phyloP scores from a whole-genome alignment of 92 coral and sea anemone genomes.

The Ricordea florida region DNA sequence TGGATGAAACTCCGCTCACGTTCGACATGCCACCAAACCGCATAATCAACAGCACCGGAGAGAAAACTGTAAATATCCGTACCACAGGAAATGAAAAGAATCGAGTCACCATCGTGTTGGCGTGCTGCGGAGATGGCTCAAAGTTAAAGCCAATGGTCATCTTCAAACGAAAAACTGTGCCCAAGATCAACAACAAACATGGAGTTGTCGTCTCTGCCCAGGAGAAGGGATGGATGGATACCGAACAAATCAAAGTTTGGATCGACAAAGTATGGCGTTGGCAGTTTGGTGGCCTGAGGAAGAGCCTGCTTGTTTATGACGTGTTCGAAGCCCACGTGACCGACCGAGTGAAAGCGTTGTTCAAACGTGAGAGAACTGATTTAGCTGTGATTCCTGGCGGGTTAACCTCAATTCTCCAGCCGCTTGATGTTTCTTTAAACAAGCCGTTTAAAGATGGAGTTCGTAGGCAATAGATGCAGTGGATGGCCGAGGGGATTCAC shows the following conservation, averaged over 20 bases:
- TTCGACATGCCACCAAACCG: conserved; percentile 43
- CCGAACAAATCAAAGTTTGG: background rate
- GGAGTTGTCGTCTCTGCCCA: conserved; percentile 5
- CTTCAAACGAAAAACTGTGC: background rate
- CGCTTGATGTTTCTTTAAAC: background rate
- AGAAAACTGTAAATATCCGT: too few relatives aligned
- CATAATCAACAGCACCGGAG: conserved; percentile 8
- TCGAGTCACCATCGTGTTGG: conserved; percentile 40
- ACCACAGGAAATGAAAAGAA: conserved; percentile 48
- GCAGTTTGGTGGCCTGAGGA: background rate
- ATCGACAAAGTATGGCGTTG: conserved; percentile 16
- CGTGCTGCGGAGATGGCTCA: too few relatives aligned
- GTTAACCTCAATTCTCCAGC: background rate
- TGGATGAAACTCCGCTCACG: too few relatives aligned
- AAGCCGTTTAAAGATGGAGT: conserved; percentile 11
- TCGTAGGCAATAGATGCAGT: background rate
- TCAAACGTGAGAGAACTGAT: conserved; percentile 4
- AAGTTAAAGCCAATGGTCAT: too few relatives aligned
- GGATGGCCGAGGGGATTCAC: conserved; percentile 35
- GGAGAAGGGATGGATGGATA: conserved; percentile 32
- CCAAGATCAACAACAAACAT: too few relatives aligned
- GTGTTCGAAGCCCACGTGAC: conserved; percentile 49
- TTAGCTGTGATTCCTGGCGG: background rate
- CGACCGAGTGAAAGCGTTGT: background rate
- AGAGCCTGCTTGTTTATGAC: conserved; percentile 49